Base-by-base conservation (phyloP, 2,113 vertebrate genomes). In the Cyrtonyx montezumae region DNA sequence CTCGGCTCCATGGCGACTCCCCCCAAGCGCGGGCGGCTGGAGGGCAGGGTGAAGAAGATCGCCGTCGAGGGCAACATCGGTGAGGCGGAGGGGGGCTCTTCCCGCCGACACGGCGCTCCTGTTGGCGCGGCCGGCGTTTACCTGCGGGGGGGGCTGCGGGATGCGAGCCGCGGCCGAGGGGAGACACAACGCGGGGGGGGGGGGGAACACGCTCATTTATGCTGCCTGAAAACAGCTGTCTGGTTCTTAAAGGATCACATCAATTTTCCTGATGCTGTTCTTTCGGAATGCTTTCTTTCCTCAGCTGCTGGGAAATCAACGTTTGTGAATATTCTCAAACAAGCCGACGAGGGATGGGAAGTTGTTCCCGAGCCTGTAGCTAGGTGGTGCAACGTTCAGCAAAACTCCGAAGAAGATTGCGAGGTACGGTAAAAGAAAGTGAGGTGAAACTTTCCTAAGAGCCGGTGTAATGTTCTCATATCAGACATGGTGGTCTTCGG, bases 381-480 rank as follows among this genome's bases (percentile, higher is more conserved):
- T 88, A 98, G 98, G 21, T 99, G 99, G 99, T 99, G 99, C 98
- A 99, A 98, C 40, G 98, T 99, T 30, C 98, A 99, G 76, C 94
- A 96, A 45, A 98, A 98, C 25, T 98, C 97, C 82, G 98, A 98
- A 68, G 93, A 95, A 15, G 98, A 99, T 5, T 98, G 97, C 84
- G 97, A 99, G 99, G 99, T 99, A 98, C 5, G 65, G 62, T 62
- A 6, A 77, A 53, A n/a, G 43, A n/a, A 32, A 23, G 2, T 1
- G 14, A n/a, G 11, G 17, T 15, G 28, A 37, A 80, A 55, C 25
- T 53, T 26, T 32, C 61, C 48, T 76, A 20, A 49, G 13, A 23
- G 37, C 28, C 11, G 32, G 46, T 9, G 30, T 7, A 13, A 8
- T 6, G 1, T 23, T 75, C 8, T 69, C 4, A 32, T 58, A 73